Base-by-base conservation (phyloP, 2,797 vertebrate genomes). In the Kryptolebias ocellatus region DNA sequence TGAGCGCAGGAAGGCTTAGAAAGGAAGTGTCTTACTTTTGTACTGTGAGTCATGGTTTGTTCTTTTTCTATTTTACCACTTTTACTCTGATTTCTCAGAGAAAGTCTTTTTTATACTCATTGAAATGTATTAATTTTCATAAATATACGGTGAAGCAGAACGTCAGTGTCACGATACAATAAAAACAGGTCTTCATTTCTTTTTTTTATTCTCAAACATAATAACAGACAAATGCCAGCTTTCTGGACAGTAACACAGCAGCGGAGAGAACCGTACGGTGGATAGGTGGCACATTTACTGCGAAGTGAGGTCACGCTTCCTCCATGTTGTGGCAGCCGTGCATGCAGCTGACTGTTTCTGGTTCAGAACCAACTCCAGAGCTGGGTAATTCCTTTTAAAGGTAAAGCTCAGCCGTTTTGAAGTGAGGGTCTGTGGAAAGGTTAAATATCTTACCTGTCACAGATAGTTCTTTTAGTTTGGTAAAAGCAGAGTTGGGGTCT, bases 1-100 rank as follows among this genome's bases (percentile, higher is more conserved):
- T 79, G 62, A 81, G 51, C 72, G 53, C 11, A 56, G 50, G 58
- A 64, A 63, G 58, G 69, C 50, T 67, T 53, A 28, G 37, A 76
- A 55, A 51, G 57, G 18, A 67, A 57, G 34, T 58, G 59, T 78
- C 47, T 80, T 62, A 64, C 31, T 63, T 53, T 17, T 60, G 42
- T 67, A 44, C 68, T 55, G 44, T 64, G 67, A 85, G 56, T 59
- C 60, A 61, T 56, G 50, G 60, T 29, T 63, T 65, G 46, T 12
- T 46, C 17, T 20, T 60, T 16, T 29, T 47, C 54, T 67, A 20
- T 42, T 64, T 62, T 62, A 20, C 68, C 17, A 31, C 4, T 42
- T 56, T 56, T 4, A 14, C 11, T 42, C 8, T 44, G 46, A 46
- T 34, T 16, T 51, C 16, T 8, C 12, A 63, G 37, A 29, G 60